Conservation (phyloP, 35 echinoderm and acorn worm genomes). For the Lytechinus pictus region DNA sequence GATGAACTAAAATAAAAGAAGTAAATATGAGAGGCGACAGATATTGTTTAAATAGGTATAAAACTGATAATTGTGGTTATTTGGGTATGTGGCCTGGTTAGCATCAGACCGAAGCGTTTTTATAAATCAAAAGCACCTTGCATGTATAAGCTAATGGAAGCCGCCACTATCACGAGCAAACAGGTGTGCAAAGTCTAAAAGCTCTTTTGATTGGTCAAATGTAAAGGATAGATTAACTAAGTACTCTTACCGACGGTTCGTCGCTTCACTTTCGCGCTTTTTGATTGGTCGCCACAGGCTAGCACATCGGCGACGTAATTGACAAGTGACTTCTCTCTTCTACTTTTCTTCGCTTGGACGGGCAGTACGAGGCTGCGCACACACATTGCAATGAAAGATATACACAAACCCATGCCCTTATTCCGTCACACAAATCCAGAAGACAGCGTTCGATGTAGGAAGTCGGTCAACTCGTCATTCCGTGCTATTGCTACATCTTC, state of each 20-base stretch:
- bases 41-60: neutral
- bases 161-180: neutral
- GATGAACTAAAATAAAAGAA: neutral
- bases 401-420: constrained; percentile 30
- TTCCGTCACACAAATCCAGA: neutral
- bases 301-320: constrained; percentile 30
- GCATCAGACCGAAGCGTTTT: neutral
- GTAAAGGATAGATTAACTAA: constrained; percentile 31
- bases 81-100: neutral
- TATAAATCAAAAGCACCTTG: neutral
- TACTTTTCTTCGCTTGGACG: constrained; percentile 21
- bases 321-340: constrained; percentile 34
- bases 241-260: constrained; percentile 23
- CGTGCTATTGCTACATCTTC: neutral
- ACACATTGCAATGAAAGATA: neutral
- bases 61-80: neutral
- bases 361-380: neutral
- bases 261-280: neutral
- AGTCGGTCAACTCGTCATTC: neutral
- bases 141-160: neutral
- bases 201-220: constrained; percentile 35
- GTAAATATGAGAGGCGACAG: neutral
- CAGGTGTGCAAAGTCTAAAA: constrained; percentile 32
- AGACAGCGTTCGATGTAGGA: neutral
- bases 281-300: constrained; percentile 26